Percentiles rank a stretch among this genome's conserved stretches.
phyloP scores from a whole-genome alignment of 2,888 invertebrate species.

The Meiosimyza decipiens region DNA sequence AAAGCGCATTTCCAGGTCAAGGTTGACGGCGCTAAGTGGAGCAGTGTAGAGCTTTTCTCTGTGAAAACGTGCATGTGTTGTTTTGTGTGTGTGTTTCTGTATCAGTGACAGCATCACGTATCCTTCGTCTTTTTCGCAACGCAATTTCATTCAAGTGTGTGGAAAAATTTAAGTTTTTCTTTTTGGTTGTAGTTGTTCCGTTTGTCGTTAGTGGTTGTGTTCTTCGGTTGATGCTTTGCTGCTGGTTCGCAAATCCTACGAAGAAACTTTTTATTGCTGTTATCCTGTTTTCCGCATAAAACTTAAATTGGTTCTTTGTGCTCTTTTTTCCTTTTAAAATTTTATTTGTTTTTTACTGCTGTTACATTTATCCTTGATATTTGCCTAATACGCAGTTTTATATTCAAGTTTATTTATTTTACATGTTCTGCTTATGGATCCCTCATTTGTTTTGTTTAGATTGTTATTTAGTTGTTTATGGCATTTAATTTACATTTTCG shows the following conservation, averaged over 20 bases:
- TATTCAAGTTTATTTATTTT: no score
- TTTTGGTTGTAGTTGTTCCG: not conserved
- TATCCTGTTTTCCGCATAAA: not conserved
- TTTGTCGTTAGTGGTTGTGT: not conserved
- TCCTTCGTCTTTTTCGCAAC: not conserved
- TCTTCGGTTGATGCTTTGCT: not conserved
- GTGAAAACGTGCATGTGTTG: not conserved
- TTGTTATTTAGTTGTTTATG: not conserved
- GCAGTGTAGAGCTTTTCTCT: slow-evolving; percentile 7
- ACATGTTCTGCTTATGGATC: no score
- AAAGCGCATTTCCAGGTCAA: slow-evolving; percentile 64
- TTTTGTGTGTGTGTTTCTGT: not conserved
- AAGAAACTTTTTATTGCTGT: not conserved
- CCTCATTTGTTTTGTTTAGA: not conserved
- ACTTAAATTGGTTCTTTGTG: not conserved
- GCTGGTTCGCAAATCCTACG: not conserved
- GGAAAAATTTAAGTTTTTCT: not conserved
- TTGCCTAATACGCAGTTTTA: no score
- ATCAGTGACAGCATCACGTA: slow-evolving; percentile 7
- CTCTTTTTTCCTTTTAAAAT: not conserved
- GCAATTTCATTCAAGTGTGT: not conserved
- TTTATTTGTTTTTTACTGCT: no score
- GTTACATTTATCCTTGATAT: no score
- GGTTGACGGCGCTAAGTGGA: slow-evolving; percentile 50
- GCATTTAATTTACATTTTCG: slow-evolving; percentile 9